A percentile compares a stretch with the other conserved stretches of the same genome.
Conservation (phyloP, 2,888 invertebrate genomes). For the Hedya salicella region DNA sequence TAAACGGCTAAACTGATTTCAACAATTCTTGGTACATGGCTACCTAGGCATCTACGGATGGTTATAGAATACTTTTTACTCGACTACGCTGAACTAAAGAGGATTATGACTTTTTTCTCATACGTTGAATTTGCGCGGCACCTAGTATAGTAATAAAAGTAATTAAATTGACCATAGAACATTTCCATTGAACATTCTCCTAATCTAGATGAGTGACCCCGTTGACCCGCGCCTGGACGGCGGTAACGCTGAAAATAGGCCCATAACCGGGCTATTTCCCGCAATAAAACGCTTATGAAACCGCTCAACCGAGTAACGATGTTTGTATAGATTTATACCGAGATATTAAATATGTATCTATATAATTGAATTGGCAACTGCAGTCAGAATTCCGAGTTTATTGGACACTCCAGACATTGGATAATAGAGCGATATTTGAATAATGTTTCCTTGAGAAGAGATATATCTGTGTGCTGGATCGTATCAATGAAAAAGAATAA, state of each 20-base stretch:
- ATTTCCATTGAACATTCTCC: background rate
- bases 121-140: no score
- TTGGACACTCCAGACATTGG: background rate
- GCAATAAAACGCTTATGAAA: conserved; percentile 37
- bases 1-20: no score
- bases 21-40: no score
- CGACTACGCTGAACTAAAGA: no score
- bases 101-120: no score
- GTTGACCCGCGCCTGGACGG: conserved; percentile 16
- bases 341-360: background rate
- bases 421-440: no score
- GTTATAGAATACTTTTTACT: no score
- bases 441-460: no score
- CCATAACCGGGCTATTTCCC: conserved; percentile 36
- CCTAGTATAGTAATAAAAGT: background rate
- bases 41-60: no score
- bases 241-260: conserved; percentile 32
- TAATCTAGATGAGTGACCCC: conserved; percentile 3
- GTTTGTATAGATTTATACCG: conserved; percentile 11
- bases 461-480: no score
- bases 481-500: no score
- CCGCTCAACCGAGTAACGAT: conserved; percentile 14
- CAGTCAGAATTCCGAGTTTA: background rate
- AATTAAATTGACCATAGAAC: background rate
- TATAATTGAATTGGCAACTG: background rate